Percentiles rank a stretch among this genome's conserved stretches.
These are phyloP conservation scores for Yoshiicerus persimilis DNA, from an alignment of 1,140 invertebrate species.

Conservation along the genomic window DNA sequence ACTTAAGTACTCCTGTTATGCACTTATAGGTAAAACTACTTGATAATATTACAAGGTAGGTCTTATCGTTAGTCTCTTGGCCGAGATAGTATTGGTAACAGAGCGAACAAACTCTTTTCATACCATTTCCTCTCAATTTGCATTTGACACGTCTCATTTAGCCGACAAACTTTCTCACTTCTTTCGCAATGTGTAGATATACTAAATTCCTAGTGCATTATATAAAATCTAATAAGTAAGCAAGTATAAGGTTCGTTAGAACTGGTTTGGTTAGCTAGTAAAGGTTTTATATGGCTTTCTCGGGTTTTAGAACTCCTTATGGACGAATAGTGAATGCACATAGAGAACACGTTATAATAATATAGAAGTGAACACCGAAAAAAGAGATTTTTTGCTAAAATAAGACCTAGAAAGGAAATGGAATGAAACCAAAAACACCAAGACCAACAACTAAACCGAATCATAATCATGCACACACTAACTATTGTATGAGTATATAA, in stretches of 20 bases:
- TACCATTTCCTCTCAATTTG: slow-evolving; percentile 22
- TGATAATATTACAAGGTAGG: background rate
- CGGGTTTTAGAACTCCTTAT: too few species aligned
- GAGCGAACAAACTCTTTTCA: background rate
- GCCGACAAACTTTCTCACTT: slow-evolving; percentile 1
- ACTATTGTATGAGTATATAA: background rate
- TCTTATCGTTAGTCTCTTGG: too few species aligned
- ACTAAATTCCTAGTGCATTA: background rate
- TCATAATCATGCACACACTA: background rate
- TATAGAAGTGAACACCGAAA: background rate
- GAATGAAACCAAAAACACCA: background rate
- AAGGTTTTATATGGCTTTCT: background rate
- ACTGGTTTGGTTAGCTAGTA: too few species aligned
- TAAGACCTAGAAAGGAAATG: background rate
- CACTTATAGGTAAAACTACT: background rate
- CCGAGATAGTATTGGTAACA: background rate
- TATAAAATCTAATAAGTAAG: background rate
- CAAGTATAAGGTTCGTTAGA: background rate
- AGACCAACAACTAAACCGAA: background rate
- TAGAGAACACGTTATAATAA: too few species aligned
- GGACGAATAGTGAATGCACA: background rate
- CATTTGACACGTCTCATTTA: slow-evolving; percentile 22
- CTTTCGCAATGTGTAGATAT: background rate
- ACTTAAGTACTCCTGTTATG: background rate
- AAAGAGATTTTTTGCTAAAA: background rate